Conservation (phyloP, 2,888 invertebrate genomes). For the Himalopsyche tibetana region DNA sequence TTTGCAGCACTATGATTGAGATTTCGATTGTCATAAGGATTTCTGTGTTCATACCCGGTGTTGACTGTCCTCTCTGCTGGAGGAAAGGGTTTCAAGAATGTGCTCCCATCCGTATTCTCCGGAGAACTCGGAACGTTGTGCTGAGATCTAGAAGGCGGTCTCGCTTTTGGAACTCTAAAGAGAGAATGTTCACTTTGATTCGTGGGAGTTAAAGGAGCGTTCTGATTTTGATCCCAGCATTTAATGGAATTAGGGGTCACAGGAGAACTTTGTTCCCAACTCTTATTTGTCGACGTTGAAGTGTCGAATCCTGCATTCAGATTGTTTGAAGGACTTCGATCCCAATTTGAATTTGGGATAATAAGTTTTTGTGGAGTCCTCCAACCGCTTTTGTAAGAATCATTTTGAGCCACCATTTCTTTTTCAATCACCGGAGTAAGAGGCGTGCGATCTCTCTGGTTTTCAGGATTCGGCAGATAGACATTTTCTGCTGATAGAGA, state of each 20-base stretch:
- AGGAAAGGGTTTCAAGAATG: conserved; percentile 81
- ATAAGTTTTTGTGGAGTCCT: conserved; percentile 72
- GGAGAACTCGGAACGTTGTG: conserved; percentile 73
- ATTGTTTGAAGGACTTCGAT: conserved; percentile 57
- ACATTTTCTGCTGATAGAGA: conserved; percentile 66
- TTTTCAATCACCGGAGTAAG: conserved; percentile 44
- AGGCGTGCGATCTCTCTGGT: conserved; percentile 61
- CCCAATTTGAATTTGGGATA: conserved; percentile 63
- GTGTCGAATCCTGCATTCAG: conserved; percentile 52
- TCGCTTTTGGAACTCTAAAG: conserved; percentile 81
- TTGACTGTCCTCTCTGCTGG: conserved; percentile 75
- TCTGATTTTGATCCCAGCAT: conserved; percentile 64
- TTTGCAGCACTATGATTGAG: conserved; percentile 70
- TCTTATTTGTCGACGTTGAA: conserved; percentile 68
- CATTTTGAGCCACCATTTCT: conserved; percentile 66
- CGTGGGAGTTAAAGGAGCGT: conserved; percentile 68
- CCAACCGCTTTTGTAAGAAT: conserved; percentile 72
- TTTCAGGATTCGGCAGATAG: conserved; percentile 70
- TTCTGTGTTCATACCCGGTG: conserved; percentile 74
- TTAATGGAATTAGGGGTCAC: conserved; percentile 63
- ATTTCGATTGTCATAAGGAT: conserved; percentile 72
- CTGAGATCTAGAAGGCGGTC: conserved; percentile 80
- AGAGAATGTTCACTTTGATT: conserved; percentile 76
- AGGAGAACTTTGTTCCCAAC: conserved; percentile 70
- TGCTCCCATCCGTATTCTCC: conserved; percentile 75